These are phyloP conservation scores for Catocala fraxini DNA, from an alignment of 2,888 invertebrate species.

Conservation along the genomic window DNA sequence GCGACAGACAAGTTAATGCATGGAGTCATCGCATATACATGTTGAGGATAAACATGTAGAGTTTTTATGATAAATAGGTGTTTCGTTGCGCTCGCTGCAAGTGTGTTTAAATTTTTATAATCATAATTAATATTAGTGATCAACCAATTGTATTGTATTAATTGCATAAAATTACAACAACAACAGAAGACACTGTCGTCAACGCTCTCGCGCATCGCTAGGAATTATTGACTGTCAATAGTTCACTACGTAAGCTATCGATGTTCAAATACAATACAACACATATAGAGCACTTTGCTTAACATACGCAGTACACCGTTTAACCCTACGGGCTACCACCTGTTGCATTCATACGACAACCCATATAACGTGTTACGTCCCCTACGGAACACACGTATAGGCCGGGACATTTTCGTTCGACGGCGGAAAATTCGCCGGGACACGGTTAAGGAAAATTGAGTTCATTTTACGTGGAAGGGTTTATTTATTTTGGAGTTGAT, in stretches of 20 bases:
- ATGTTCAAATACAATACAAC: conserved; percentile 1
- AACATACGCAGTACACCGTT: conserved; percentile 61
- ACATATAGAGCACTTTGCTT: conserved; percentile 61
- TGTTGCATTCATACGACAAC: conserved; percentile 83
- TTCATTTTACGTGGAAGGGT: conserved; percentile 74
- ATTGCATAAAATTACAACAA: too few relatives aligned
- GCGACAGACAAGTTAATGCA: too few relatives aligned
- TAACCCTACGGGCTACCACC: conserved; percentile 86
- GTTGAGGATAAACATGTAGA: too few relatives aligned
- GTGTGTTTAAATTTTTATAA: too few relatives aligned
- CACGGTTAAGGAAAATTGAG: conserved; percentile 76
- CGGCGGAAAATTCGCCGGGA: conserved; percentile 52
- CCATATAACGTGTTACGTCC: conserved; percentile 60
- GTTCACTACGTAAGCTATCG: background rate
- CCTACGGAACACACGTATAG: conserved; percentile 63
- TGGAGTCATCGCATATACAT: too few relatives aligned
- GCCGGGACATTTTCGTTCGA: conserved; percentile 46
- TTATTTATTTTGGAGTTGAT: conserved; percentile 70
- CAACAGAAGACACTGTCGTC: too few relatives aligned
- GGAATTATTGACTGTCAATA: too few relatives aligned
- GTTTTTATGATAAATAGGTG: too few relatives aligned
- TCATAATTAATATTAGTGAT: too few relatives aligned
- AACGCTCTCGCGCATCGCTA: too few relatives aligned
- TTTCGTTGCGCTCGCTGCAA: too few relatives aligned
- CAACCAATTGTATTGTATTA: too few relatives aligned